Evolutionary conservation across 2,888 invertebrate species (phyloP), one percentile per base, ranked within the genome.

Genomic region (Neocrepidodera transversa): DNA sequence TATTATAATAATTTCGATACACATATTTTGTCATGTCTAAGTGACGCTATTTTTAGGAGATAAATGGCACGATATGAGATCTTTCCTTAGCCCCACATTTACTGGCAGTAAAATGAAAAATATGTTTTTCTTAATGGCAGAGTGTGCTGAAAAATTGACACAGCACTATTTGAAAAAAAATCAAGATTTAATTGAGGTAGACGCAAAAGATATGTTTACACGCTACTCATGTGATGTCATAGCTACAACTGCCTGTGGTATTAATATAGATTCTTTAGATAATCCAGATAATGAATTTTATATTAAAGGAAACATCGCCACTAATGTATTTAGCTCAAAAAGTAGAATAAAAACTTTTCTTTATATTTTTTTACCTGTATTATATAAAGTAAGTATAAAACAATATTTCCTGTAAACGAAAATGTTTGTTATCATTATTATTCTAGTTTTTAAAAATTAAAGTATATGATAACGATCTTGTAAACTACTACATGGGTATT

Each of bases 261-360:
- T 68, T 5, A 40, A 67, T 63, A 81, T 84, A 1, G 80, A 87
- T 69, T 86, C 87, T 0, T 76, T 83, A 13, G 71, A 74, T 6
- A 78, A 86, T 0, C 77, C 73, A 4, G 69, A 84, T 0, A 86
- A 86, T 63, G 73, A 82, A 20, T 87, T 87, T 69, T 86, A 82
- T 64, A 40, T 68, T 18, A 82, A 80, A 77, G 85, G 85, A 14
- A 82, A 81, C 60, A 73, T 72, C 7, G 70, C 80, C 5, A 81
- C 83, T 0, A 76, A 76, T 6, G 82, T 70, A 51, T 47, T 5
- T 23, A 23, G 23, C n/a, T 53, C 32, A 14, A 13, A 23, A 42
- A 20, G 5, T 20, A 0, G 2, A 11, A 51, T 13, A 63, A 64
- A 28, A 49, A 65, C 18, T 49, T 65, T 14, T 51, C 26, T 7